phyloP scores from a whole-genome alignment of 2,888 invertebrate species.

The Meiosimyza platycephala region DNA sequence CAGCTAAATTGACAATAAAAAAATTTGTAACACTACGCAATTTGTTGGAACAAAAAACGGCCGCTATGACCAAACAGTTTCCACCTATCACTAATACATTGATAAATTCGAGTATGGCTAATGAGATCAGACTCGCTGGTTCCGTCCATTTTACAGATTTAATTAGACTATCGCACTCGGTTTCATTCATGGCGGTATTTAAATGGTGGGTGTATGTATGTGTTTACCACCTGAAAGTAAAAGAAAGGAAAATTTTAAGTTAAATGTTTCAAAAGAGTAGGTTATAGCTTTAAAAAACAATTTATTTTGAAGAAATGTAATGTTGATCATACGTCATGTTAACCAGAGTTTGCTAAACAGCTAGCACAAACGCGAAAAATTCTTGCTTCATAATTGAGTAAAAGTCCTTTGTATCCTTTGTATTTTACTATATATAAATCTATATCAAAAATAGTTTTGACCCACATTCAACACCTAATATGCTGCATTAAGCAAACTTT shows the following conservation, averaged over 20 bases:
- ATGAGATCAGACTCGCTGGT: constrained; percentile 79
- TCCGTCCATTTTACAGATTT: constrained; percentile 86
- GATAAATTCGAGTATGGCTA: constrained; percentile 83
- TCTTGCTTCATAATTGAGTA: too few relatives aligned
- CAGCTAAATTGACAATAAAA: constrained; percentile 96
- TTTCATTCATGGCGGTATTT: constrained; percentile 79
- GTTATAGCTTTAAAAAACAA: not conserved
- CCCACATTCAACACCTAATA: too few relatives aligned
- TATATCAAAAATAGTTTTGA: too few relatives aligned
- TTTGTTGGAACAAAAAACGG: constrained; percentile 91
- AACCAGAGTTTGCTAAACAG: too few relatives aligned
- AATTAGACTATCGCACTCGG: constrained; percentile 83
- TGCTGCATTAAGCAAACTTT: too few relatives aligned
- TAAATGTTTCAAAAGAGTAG: not conserved
- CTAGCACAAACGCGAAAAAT: too few relatives aligned
- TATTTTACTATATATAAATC: too few relatives aligned
- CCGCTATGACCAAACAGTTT: constrained; percentile 92
- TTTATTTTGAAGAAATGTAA: not conserved
- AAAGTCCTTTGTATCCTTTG: too few relatives aligned
- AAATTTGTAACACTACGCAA: constrained; percentile 95
- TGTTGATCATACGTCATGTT: not conserved
- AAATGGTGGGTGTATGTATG: constrained; percentile 60
- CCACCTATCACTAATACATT: constrained; percentile 89
- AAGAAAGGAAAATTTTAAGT: not conserved
- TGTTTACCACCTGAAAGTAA: constrained; percentile 62